Evolutionary conservation across 1,140 invertebrate genomes (phyloP).

Genomic region (Coptotermes formosanus): DNA sequence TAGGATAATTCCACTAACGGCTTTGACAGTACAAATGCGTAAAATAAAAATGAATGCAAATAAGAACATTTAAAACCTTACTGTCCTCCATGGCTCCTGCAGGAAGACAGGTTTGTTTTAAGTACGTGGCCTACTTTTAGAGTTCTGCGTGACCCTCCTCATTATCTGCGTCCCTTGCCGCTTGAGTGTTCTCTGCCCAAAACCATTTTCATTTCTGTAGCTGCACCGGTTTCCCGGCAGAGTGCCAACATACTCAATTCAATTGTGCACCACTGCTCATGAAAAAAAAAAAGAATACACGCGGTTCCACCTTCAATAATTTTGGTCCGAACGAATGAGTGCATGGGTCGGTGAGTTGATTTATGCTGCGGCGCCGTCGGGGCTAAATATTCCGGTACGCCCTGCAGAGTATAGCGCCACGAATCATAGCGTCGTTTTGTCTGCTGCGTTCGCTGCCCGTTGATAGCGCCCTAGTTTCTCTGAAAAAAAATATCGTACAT

Average conservation of each 20-base stretch:
- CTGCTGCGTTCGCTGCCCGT: not conserved
- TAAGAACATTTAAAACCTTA: too few relatives aligned
- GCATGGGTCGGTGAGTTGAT: not conserved
- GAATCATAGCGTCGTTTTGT: not conserved
- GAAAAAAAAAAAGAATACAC: not conserved
- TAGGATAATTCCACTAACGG: too few relatives aligned
- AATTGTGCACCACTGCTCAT: not conserved
- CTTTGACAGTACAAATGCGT: too few relatives aligned
- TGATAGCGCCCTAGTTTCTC: not conserved
- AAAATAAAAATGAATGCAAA: too few relatives aligned
- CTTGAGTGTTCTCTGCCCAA: not conserved
- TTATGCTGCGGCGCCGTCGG: not conserved
- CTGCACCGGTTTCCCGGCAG: not conserved
- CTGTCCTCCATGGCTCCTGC: too few relatives aligned
- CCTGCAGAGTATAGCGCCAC: not conserved
- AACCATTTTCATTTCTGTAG: not conserved
- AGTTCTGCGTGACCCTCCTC: not conserved
- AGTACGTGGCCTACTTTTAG: not conserved
- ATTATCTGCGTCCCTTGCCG: not conserved
- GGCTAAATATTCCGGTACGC: not conserved
- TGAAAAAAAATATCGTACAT: not conserved
- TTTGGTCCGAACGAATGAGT: conserved; percentile 4
- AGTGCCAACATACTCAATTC: not conserved
- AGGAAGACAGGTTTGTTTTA: too few relatives aligned
- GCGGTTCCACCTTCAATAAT: not conserved